A percentile compares a stretch with the other conserved stretches of the same genome.
Conservation (phyloP, 2,113 vertebrate species). For the Astur gentilis region DNA sequence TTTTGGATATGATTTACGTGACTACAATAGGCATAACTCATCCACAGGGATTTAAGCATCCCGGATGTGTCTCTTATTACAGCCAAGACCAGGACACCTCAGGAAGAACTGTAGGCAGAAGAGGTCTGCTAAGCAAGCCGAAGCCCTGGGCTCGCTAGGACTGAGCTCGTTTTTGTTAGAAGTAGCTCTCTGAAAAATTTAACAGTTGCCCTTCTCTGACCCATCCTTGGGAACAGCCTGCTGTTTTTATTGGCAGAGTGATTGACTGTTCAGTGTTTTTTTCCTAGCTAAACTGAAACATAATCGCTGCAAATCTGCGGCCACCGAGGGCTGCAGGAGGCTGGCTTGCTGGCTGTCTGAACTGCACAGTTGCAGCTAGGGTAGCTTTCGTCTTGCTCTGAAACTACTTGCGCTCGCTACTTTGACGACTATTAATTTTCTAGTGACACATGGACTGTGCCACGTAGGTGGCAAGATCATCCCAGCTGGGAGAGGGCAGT, state of each 20-base stretch:
- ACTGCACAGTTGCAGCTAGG: background rate
- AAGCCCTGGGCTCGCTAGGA: background rate
- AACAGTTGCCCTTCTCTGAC: background rate
- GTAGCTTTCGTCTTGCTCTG: background rate
- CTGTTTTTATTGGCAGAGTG: background rate
- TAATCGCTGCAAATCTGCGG: background rate
- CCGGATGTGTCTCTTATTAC: background rate
- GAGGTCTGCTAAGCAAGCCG: background rate
- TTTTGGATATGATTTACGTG: background rate
- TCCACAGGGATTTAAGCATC: background rate
- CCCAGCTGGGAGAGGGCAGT: background rate
- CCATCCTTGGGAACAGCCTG: background rate
- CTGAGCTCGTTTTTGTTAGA: background rate
- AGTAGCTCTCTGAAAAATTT: background rate
- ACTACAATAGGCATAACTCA: background rate
- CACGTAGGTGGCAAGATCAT: background rate
- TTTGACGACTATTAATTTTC: background rate
- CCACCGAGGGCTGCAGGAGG: background rate
- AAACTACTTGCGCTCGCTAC: accelerated
- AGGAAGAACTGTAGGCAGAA: background rate
- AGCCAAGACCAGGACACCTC: background rate
- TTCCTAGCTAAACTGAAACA: background rate
- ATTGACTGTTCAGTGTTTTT: background rate
- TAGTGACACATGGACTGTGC: background rate
- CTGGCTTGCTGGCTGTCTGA: background rate